Evolutionary conservation across 2,888 invertebrate species (phyloP).

Genomic region (Hirtodrosophila duncani): DNA sequence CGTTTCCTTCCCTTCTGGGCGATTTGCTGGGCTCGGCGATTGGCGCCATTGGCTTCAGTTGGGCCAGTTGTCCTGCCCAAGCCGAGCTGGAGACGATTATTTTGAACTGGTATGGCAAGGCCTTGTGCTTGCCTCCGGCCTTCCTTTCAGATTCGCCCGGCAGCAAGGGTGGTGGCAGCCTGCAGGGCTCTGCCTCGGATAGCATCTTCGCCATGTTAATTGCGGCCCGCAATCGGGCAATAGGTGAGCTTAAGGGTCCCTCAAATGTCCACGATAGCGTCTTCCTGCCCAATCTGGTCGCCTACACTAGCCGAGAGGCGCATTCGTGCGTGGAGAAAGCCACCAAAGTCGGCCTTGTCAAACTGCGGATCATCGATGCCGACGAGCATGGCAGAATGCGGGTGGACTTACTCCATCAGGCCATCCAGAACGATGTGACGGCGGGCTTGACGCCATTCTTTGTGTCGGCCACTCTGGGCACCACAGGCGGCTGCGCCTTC

Average conservation of each 20-base stretch:
- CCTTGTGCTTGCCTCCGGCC: slow-evolving; percentile 85
- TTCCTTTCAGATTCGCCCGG: slow-evolving; percentile 80
- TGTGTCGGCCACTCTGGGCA: slow-evolving; percentile 89
- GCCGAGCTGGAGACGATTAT: slow-evolving; percentile 92
- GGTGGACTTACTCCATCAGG: slow-evolving; percentile 82
- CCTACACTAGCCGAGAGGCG: slow-evolving; percentile 85
- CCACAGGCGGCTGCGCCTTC: slow-evolving; percentile 90
- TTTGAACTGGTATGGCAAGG: slow-evolving; percentile 89
- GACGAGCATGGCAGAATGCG: slow-evolving; percentile 84
- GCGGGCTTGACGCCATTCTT: slow-evolving; percentile 90
- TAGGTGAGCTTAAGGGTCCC: slow-evolving; percentile 82
- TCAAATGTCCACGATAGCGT: slow-evolving; percentile 82
- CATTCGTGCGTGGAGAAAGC: slow-evolving; percentile 89
- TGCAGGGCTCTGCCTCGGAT: slow-evolving; percentile 91
- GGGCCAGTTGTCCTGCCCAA: slow-evolving; percentile 92
- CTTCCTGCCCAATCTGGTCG: slow-evolving; percentile 87
- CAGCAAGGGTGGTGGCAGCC: slow-evolving; percentile 86
- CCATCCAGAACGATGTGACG: slow-evolving; percentile 85
- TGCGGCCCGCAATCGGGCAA: slow-evolving; percentile 86
- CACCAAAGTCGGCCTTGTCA: slow-evolving; percentile 87
- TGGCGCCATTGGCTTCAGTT: slow-evolving; percentile 94
- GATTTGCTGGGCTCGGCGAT: slow-evolving; percentile 94
- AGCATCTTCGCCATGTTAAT: slow-evolving; percentile 88
- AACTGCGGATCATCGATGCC: slow-evolving; percentile 84
- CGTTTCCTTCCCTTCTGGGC: slow-evolving; percentile 92